phyloP scores from a whole-genome alignment of 2,797 vertebrate genomes.

The Micromesistius poutassou region DNA sequence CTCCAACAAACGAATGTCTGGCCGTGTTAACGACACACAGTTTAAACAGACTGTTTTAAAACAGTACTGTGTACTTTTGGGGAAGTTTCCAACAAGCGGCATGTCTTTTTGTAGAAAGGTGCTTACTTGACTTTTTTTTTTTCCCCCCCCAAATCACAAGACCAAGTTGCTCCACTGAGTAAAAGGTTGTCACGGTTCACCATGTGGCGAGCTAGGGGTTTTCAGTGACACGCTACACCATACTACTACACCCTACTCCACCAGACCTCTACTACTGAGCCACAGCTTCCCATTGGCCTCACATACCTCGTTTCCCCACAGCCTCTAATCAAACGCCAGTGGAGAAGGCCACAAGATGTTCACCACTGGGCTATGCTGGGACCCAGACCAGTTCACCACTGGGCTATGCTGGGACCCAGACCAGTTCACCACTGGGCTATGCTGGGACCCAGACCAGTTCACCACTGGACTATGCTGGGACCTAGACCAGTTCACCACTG shows the following conservation, averaged over 20 bases:
- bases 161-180: neutral
- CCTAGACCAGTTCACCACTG: no score
- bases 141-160: neutral
- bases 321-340: constrained; percentile 48
- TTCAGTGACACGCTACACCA: constrained; percentile 42
- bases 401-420: no score
- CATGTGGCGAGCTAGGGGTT: neutral
- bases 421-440: no score
- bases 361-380: constrained; percentile 4
- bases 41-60: no score
- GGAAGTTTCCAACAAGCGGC: no score
- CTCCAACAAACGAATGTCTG: no score
- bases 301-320: constrained; percentile 33
- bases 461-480: no score
- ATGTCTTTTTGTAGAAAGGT: no score
- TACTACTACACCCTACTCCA: constrained; percentile 6
- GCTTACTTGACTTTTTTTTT: neutral
- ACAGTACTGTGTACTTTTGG: no score
- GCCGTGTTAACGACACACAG: no score
- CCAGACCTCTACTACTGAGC: neutral
- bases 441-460: no score
- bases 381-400: no score
- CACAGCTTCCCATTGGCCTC: constrained; percentile 37
- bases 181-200: neutral
- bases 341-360: constrained; percentile 41